A percentile compares a stretch with the other conserved stretches of the same genome.
Conservation (phyloP, 2,113 vertebrate species). For the Trichechus manatus region DNA sequence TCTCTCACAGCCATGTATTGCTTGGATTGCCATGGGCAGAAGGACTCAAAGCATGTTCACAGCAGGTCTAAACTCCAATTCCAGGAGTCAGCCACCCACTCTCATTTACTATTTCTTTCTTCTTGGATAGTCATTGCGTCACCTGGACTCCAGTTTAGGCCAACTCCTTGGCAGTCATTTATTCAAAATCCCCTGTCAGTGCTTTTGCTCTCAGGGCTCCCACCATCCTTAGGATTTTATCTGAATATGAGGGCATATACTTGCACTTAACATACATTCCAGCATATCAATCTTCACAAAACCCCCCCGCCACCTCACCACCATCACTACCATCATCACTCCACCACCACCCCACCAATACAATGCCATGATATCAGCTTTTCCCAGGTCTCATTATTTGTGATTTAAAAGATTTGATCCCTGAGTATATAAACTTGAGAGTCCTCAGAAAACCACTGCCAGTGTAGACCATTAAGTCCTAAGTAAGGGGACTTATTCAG, state of each 20-base stretch:
- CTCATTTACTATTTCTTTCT: neutral
- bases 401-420: neutral
- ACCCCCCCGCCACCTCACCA: neutral
- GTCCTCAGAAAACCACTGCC: neutral
- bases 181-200: neutral
- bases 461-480: neutral
- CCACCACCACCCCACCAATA: neutral
- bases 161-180: neutral
- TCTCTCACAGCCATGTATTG: neutral
- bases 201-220: neutral
- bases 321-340: neutral
- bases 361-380: neutral
- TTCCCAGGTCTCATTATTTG: neutral
- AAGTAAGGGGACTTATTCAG: neutral
- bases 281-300: neutral
- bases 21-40: neutral
- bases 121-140: neutral
- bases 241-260: neutral
- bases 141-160: neutral
- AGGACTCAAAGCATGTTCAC: constrained; percentile 14
- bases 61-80: neutral
- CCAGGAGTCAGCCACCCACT: neutral
- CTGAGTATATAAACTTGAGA: neutral
- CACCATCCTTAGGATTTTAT: neutral
- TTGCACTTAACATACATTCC: neutral